These are phyloP conservation scores for Phylloscopus trochiloides DNA, from an alignment of 2,113 vertebrate genomes.

Conservation along the genomic window DNA sequence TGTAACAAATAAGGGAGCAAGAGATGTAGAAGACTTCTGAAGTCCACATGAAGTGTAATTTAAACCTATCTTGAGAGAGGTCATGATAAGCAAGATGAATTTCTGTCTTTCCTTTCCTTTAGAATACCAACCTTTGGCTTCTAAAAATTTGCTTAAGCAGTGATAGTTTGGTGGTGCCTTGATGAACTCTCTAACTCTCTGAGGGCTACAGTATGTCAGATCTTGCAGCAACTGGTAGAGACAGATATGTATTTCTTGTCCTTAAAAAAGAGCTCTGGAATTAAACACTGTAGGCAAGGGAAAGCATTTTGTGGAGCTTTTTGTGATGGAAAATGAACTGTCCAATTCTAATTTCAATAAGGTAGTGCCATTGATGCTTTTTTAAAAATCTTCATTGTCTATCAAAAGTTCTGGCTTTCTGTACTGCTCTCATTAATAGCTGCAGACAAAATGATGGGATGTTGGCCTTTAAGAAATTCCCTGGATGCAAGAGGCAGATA, in stretches of 20 bases:
- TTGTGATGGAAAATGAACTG: not conserved
- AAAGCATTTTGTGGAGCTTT: not conserved
- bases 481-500: not conserved
- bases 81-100: conserved; percentile 58
- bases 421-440: not conserved
- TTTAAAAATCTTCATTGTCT: not conserved
- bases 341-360: not conserved
- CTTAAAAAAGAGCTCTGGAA: not conserved
- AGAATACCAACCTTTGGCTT: conserved; percentile 42
- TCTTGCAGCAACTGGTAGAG: not conserved
- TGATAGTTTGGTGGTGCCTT: not conserved
- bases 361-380: not conserved
- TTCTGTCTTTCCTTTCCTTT: conserved; percentile 25
- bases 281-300: not conserved
- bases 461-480: not conserved
- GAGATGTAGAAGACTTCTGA: conserved; percentile 57
- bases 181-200: not conserved
- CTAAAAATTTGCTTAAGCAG: conserved; percentile 37
- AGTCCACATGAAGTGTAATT: conserved; percentile 59
- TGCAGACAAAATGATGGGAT: not conserved
- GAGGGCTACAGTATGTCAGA: not conserved
- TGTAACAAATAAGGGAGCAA: conserved; percentile 63
- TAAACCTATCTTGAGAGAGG: conserved; percentile 42
- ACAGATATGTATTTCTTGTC: not conserved
- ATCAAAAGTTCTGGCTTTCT: not conserved